Evolutionary conservation across 2,797 vertebrate species (phyloP).

Genomic region (Pseudotriccus pelzelni): DNA sequence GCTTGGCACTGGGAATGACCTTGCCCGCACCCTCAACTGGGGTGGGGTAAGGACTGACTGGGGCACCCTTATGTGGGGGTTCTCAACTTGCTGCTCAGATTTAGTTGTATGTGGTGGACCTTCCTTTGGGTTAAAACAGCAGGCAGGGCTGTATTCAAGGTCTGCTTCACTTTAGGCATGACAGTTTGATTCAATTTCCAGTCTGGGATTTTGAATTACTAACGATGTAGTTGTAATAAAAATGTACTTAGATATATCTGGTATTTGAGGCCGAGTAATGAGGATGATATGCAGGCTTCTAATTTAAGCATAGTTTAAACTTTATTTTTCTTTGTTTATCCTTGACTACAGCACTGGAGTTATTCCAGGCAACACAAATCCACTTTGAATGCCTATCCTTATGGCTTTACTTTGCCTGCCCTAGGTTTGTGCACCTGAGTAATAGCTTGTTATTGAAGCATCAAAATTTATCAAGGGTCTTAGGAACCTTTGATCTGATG

Average conservation of each 20-base stretch:
- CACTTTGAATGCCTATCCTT: not conserved
- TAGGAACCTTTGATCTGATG: not conserved
- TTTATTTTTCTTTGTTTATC: not conserved
- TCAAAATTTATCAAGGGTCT: not conserved
- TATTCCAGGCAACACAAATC: not conserved
- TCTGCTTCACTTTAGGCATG: not conserved
- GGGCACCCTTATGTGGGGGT: accelerated
- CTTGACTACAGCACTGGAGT: not conserved
- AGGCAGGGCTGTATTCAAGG: not conserved
- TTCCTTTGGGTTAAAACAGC: not conserved
- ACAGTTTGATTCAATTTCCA: not conserved
- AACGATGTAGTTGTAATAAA: not conserved
- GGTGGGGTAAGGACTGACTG: conserved; percentile 89
- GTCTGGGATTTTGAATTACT: not conserved
- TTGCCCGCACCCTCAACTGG: conserved; percentile 98
- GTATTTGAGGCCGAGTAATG: not conserved
- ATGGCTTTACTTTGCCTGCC: not conserved
- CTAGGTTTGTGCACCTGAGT: not conserved
- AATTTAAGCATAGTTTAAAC: not conserved
- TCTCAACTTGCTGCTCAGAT: not conserved
- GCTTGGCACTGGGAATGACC: conserved; percentile 97
- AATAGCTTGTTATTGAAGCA: not conserved
- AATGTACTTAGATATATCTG: not conserved
- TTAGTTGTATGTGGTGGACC: not conserved
- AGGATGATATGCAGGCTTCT: not conserved